These are phyloP conservation scores for Scomber japonicus DNA, from an alignment of 2,113 vertebrate genomes.

Conservation along the genomic window DNA sequence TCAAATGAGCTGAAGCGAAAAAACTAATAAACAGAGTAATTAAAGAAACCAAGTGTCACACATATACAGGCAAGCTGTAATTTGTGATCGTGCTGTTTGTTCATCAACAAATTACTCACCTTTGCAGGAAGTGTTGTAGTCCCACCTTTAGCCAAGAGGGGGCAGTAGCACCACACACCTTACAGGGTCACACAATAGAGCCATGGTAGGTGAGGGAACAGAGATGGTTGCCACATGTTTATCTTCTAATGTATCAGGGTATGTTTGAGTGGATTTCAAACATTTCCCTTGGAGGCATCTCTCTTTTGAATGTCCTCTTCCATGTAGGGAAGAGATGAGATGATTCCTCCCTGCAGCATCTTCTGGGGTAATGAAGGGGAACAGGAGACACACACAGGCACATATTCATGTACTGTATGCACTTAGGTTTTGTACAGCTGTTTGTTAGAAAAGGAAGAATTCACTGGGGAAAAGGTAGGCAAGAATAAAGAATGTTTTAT, in stretches of 20 bases:
- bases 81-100: conserved; percentile 46
- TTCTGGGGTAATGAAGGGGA: conserved; percentile 42
- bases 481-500: background rate
- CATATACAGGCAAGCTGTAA: conserved; percentile 20
- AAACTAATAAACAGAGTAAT: conserved; percentile 78
- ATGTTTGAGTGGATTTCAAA: conserved; percentile 71
- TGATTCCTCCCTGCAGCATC: conserved; percentile 53
- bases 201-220: conserved; percentile 16
- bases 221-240: conserved; percentile 57
- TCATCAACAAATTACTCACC: conserved; percentile 65
- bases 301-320: conserved; percentile 48
- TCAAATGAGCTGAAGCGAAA: conserved; percentile 67
- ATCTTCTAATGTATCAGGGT: conserved; percentile 42
- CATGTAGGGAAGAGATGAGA: conserved; percentile 34
- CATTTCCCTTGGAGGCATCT: conserved; percentile 67
- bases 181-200: background rate
- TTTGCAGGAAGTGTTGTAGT: background rate
- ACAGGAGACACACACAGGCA: background rate
- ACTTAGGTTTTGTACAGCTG: background rate
- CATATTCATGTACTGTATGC: background rate
- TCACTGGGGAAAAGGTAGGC: background rate
- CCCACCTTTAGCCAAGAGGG: conserved; percentile 45
- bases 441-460: background rate
- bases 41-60: conserved; percentile 73
- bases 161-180: conserved; percentile 74